phyloP scores from a whole-genome alignment of 2,797 vertebrate genomes.

The Hemibagrus guttatus region DNA sequence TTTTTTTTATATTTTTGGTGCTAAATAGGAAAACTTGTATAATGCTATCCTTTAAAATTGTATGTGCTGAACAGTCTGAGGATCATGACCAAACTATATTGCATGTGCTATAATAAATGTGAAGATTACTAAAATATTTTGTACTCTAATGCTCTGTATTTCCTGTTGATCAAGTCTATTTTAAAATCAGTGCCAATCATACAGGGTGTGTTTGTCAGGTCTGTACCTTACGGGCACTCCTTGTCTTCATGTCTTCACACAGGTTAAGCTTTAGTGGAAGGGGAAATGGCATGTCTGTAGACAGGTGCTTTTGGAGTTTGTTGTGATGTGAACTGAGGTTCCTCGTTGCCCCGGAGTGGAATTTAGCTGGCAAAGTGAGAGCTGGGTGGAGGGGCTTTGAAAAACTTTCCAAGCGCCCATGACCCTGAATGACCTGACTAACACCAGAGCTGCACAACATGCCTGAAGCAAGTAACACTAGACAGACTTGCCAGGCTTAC shows the following conservation, averaged over 20 bases:
- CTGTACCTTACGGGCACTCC: conserved; percentile 18
- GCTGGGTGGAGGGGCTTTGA: conserved; percentile 61
- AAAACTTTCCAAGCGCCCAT: conserved; percentile 68
- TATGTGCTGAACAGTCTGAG: not conserved
- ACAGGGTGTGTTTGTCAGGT: conserved; percentile 4
- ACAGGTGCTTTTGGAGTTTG: conserved; percentile 61
- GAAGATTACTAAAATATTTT: not conserved
- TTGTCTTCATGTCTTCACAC: conserved; percentile 34
- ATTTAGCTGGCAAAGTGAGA: conserved; percentile 61
- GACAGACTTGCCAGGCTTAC: conserved; percentile 69
- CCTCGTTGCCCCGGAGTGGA: conserved; percentile 68
- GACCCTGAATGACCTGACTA: conserved; percentile 70
- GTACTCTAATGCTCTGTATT: not conserved
- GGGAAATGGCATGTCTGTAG: conserved; percentile 53
- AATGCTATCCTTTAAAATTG: not conserved
- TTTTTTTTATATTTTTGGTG: not conserved
- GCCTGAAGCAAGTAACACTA: conserved; percentile 75
- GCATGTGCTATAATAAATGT: not conserved
- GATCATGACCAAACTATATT: not conserved
- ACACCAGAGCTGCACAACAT: conserved; percentile 68
- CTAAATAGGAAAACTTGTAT: not conserved
- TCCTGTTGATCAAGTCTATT: not conserved
- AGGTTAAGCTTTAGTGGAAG: conserved; percentile 68
- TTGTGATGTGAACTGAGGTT: conserved; percentile 63
- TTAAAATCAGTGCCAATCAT: not conserved